Evolutionary conservation across 2,888 invertebrate species (phyloP).

Genomic region (Mythimna vitellina): DNA sequence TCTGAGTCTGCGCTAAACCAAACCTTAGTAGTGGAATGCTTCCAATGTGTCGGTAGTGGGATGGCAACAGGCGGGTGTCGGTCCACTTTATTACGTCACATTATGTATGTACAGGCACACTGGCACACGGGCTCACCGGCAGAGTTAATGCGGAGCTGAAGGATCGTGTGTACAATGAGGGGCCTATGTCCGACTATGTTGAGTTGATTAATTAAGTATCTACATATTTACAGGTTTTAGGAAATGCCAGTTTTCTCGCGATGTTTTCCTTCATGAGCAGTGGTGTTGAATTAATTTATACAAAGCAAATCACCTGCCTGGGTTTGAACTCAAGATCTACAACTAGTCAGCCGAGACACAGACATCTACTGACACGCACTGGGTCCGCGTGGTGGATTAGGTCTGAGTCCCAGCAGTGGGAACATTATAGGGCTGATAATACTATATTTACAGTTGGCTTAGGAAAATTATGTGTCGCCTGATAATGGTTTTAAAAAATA

Average conservation of each 20-base stretch:
- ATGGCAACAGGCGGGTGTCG: constrained; percentile 64
- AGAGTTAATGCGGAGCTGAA: constrained; percentile 13
- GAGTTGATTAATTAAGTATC: constrained; percentile 21
- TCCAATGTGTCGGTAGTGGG: constrained; percentile 49
- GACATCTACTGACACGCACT: too few species aligned
- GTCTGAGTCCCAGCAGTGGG: too few species aligned
- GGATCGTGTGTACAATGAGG: constrained; percentile 22
- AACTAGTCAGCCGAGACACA: too few species aligned
- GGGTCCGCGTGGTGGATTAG: too few species aligned
- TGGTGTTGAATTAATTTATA: too few species aligned
- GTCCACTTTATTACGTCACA: constrained; percentile 57
- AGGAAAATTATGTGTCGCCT: not conserved
- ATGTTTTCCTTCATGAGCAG: too few species aligned
- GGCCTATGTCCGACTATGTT: constrained; percentile 17
- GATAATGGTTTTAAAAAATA: not conserved
- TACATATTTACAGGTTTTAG: constrained; percentile 2
- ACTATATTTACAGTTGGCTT: not conserved
- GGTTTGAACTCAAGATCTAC: too few species aligned
- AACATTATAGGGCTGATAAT: too few species aligned
- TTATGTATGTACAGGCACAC: constrained; percentile 41
- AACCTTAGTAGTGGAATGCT: constrained; percentile 64
- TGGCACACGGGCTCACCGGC: constrained; percentile 1
- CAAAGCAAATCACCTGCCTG: too few species aligned
- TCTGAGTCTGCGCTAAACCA: constrained; percentile 71
- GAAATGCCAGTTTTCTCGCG: too few species aligned